Conservation (phyloP, 2,797 vertebrate genomes). For the Geotrypetes seraphini region DNA sequence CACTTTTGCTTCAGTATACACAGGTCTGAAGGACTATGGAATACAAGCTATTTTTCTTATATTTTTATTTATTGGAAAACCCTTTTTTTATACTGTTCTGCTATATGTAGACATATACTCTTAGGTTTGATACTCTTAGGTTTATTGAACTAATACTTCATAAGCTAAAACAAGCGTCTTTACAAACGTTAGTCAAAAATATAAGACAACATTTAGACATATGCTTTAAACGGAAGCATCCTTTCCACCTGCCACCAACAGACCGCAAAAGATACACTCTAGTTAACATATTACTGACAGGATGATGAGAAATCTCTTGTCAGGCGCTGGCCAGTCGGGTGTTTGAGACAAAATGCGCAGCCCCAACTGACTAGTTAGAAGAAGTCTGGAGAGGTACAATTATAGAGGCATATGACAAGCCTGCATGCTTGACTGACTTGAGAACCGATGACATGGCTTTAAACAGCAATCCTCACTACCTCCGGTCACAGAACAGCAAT, state of each 20-base stretch:
- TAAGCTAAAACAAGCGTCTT: slow-evolving; percentile 24
- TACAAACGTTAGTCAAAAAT: slow-evolving; percentile 16
- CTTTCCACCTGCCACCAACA: slow-evolving; percentile 61
- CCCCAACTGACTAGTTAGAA: slow-evolving; percentile 94
- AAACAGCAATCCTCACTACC: slow-evolving; percentile 73
- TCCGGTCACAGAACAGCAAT: slow-evolving; percentile 82
- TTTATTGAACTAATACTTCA: neutral
- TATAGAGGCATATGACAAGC: slow-evolving; percentile 90
- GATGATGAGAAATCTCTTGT: slow-evolving; percentile 87
- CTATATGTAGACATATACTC: neutral
- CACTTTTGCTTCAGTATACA: too few species aligned
- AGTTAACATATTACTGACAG: slow-evolving; percentile 95
- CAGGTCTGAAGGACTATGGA: too few species aligned
- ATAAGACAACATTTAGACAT: slow-evolving; percentile 24
- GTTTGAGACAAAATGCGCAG: slow-evolving; percentile 51
- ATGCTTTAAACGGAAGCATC: slow-evolving; percentile 34
- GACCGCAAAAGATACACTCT: slow-evolving; percentile 68
- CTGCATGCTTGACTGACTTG: slow-evolving; percentile 77
- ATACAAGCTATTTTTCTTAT: neutral
- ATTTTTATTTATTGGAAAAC: neutral
- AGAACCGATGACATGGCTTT: slow-evolving; percentile 64
- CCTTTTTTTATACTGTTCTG: too few species aligned
- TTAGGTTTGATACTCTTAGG: slow-evolving; percentile 6
- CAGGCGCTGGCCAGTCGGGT: slow-evolving; percentile 64
- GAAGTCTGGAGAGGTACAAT: slow-evolving; percentile 78